A percentile compares a stretch with the other conserved stretches of the same genome.
Evolutionary conservation across 2,113 vertebrate species (phyloP).

Genomic region (Panthera uncia): DNA sequence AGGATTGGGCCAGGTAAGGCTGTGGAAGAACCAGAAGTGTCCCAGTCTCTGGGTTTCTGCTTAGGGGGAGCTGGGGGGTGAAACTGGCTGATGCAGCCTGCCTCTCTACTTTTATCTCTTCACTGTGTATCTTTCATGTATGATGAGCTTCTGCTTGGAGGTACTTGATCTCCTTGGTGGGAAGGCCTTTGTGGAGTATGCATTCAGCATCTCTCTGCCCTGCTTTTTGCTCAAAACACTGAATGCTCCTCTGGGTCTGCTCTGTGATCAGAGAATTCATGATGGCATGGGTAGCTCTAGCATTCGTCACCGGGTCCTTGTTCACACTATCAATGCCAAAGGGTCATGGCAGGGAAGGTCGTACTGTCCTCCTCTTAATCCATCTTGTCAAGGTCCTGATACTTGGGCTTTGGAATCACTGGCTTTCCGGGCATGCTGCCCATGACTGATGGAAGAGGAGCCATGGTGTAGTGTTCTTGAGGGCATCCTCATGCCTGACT

Average conservation of each 20-base stretch:
- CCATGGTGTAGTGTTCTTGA: constrained; percentile 48
- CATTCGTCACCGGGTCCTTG: constrained; percentile 87
- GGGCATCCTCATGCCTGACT: neutral
- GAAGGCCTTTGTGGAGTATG: constrained; percentile 88
- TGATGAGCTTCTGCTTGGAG: constrained; percentile 87
- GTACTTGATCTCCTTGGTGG: constrained; percentile 88
- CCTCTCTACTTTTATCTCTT: constrained; percentile 85
- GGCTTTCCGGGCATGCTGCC: constrained; percentile 85
- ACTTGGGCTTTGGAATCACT: constrained; percentile 87
- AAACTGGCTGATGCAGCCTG: constrained; percentile 88
- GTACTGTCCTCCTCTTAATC: constrained; percentile 78
- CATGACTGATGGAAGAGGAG: constrained; percentile 85
- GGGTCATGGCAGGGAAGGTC: constrained; percentile 44
- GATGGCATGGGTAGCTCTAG: constrained; percentile 89
- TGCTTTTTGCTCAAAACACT: constrained; percentile 90
- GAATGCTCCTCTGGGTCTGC: constrained; percentile 89
- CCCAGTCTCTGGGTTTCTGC: constrained; percentile 87
- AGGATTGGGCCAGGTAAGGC: constrained; percentile 83
- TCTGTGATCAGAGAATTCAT: constrained; percentile 91
- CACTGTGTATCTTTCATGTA: constrained; percentile 90
- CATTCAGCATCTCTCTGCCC: constrained; percentile 89
- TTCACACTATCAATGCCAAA: constrained; percentile 63
- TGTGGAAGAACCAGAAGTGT: constrained; percentile 84
- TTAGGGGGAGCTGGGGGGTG: constrained; percentile 87
- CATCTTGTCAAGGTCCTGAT: constrained; percentile 86